Base-by-base conservation (phyloP, 1,140 invertebrate genomes). In the Pogonognathellus flavescens region DNA sequence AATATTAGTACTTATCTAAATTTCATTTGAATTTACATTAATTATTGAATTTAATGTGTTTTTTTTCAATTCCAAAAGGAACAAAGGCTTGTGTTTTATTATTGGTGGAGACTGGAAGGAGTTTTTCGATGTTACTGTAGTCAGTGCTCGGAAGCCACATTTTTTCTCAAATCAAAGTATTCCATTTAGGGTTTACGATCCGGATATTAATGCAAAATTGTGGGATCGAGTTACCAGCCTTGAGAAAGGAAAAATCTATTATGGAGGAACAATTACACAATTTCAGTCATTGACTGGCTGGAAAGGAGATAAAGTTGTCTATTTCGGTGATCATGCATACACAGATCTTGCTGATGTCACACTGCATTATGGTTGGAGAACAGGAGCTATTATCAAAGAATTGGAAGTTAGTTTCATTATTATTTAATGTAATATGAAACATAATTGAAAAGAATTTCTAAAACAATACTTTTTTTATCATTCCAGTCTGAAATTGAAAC, bases 271-370 rank as follows among this genome's bases (percentile, higher is more conserved):
- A 49, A 94, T 98, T 10, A 95, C 95, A 89, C 95, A 98, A 89
- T 91, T 99, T 52, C 95, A 97, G 90, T 94, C 97, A 66, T 93
- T 98, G 89, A 99, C 97, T 7, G 96, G 95, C 0, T 99, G 97
- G 97, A 92, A 94, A 82, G 97, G 97, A 0, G 95, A 96, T 88
- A 95, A 96, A 88, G 97, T 99, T 13, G 90, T 99, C 9, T 99
- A 99, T 91, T 99, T 99, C 92, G 98, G 98, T 0, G 98, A 99
- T 92, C 98, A 99, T 92, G 97, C 98, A 0, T 99, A 99, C 91
- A 97, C 95, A 90, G 98, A 99, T 92, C 92, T 99, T 83, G 98
- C 97, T 5, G 98, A 99, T 92, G 96, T 98, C 5, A 98, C 97
- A 0, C 91, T 99, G 11, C 95, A 98, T 90, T 96, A 98, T 91